phyloP scores from a whole-genome alignment of 2,888 invertebrate species.

The Plebejus argus region DNA sequence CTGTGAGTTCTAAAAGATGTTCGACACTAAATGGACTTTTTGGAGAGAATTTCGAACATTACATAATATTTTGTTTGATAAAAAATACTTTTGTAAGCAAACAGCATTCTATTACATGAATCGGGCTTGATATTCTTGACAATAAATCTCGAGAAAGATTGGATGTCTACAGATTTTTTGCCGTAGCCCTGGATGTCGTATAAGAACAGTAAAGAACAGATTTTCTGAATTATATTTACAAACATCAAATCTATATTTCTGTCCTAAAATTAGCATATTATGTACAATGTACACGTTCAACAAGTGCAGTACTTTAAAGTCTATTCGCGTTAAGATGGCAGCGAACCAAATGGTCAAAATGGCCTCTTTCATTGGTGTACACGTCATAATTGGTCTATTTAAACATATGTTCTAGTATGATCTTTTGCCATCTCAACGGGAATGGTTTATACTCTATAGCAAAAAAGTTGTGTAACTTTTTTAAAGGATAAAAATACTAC shows the following conservation, averaged over 20 bases:
- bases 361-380: background rate
- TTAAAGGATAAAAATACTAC: background rate
- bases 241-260: background rate
- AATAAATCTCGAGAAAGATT: background rate
- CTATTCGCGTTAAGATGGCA: background rate
- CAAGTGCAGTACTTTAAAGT: background rate
- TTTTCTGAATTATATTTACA: background rate
- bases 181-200: background rate
- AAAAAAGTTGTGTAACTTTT: background rate
- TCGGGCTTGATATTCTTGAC: too few relatives aligned
- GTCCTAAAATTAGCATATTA: background rate
- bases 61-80: too few relatives aligned
- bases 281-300: background rate
- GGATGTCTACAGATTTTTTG: background rate
- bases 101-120: too few relatives aligned
- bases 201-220: background rate
- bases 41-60: too few relatives aligned
- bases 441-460: background rate
- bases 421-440: too few relatives aligned
- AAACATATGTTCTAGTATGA: too few relatives aligned
- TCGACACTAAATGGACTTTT: too few relatives aligned
- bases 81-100: too few relatives aligned
- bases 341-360: background rate
- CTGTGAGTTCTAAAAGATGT: too few relatives aligned
- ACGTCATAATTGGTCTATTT: background rate